These are phyloP conservation scores for Coranthus polyacanthus DNA, from an alignment of 2,797 vertebrate species.

Conservation along the genomic window DNA sequence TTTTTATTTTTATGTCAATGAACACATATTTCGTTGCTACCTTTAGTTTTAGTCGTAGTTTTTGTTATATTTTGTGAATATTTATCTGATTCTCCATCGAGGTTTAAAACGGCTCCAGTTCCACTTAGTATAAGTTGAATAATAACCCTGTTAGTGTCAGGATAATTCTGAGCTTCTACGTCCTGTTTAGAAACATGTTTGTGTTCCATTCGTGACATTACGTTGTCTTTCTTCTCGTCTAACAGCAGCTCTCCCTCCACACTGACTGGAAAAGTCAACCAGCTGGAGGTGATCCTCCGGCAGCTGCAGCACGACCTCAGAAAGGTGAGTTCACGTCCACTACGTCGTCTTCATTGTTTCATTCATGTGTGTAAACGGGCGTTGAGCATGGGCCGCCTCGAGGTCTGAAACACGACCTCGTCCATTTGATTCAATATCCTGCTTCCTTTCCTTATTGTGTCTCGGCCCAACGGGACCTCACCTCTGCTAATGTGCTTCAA, in stretches of 20 bases:
- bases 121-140: too few relatives aligned
- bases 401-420: conserved; percentile 70
- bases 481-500: conserved; percentile 67
- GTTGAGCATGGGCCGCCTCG: conserved; percentile 62
- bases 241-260: conserved; percentile 87
- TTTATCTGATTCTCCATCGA: too few relatives aligned
- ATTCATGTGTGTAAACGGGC: too few relatives aligned
- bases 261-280: conserved; percentile 97
- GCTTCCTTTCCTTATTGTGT: conserved; percentile 76
- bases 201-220: not conserved
- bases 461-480: conserved; percentile 55
- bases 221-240: conserved; percentile 14
- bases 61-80: too few relatives aligned
- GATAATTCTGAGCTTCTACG: too few relatives aligned
- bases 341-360: not conserved
- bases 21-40: too few relatives aligned
- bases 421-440: conserved; percentile 79
- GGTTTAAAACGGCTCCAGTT: too few relatives aligned
- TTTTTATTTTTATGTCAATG: too few relatives aligned
- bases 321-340: conserved; percentile 84
- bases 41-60: too few relatives aligned
- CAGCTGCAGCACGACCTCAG: conserved; percentile 95
- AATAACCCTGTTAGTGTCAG: too few relatives aligned
- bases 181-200: too few relatives aligned
- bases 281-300: conserved; percentile 94